Percentiles rank a stretch among this genome's conserved stretches.
Evolutionary conservation across 2,888 invertebrate genomes (phyloP).

Genomic region (Scaptomyza parva): DNA sequence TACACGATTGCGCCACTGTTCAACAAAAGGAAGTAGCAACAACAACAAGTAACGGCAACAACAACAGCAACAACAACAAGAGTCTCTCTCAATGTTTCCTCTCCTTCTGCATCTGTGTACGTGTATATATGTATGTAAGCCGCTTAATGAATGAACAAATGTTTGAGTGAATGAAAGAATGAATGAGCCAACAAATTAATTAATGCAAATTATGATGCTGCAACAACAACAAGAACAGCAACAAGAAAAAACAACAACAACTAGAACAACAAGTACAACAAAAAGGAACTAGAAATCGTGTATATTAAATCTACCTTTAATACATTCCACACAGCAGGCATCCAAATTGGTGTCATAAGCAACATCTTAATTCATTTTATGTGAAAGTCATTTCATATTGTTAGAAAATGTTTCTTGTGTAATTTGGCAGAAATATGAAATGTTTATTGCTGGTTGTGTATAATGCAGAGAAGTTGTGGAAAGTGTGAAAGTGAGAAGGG

Average conservation of each 20-base stretch:
- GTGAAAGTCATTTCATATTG: slow-evolving; percentile 5
- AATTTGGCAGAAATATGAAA: not conserved
- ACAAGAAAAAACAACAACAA: slow-evolving; percentile 11
- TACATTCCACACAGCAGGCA: not conserved
- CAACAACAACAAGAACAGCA: slow-evolving; percentile 1
- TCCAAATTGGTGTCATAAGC: slow-evolving; percentile 28
- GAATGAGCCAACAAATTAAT: slow-evolving; percentile 72
- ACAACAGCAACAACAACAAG: slow-evolving; percentile 17
- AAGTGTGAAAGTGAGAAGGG: too few relatives aligned
- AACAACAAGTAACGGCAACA: slow-evolving; percentile 31
- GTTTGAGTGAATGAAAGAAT: slow-evolving; percentile 59
- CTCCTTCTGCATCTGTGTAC: slow-evolving; percentile 8
- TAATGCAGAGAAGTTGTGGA: too few relatives aligned
- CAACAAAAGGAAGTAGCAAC: slow-evolving; percentile 30
- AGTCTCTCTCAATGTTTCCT: not conserved
- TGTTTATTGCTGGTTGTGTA: not conserved
- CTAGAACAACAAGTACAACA: not conserved
- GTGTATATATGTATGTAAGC: slow-evolving; percentile 34
- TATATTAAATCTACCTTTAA: slow-evolving; percentile 18
- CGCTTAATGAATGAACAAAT: slow-evolving; percentile 70
- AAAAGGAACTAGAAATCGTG: slow-evolving; percentile 9
- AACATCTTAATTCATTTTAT: slow-evolving; percentile 16
- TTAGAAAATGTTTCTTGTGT: not conserved
- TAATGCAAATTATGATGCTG: slow-evolving; percentile 70
- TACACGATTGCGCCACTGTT: slow-evolving; percentile 43